Conservation (phyloP, 2,888 invertebrate genomes). For the Stomorhina lunata region DNA sequence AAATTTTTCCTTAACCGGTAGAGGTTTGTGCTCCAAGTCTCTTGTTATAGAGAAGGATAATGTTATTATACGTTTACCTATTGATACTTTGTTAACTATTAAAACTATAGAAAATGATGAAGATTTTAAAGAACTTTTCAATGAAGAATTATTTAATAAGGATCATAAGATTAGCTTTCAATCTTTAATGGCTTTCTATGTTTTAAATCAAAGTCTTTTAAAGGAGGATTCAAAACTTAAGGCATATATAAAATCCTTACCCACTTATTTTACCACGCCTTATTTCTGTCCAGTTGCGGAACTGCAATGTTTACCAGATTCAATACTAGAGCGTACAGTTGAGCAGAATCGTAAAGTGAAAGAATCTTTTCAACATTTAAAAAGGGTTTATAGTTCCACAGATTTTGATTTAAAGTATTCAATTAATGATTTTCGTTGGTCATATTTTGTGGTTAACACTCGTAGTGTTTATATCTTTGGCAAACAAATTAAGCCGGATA, state of each 20-base stretch:
- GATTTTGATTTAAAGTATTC: slow-evolving; percentile 81
- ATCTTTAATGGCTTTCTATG: slow-evolving; percentile 86
- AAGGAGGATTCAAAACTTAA: slow-evolving; percentile 81
- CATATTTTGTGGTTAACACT: slow-evolving; percentile 92
- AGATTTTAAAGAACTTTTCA: slow-evolving; percentile 81
- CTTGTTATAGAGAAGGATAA: slow-evolving; percentile 81
- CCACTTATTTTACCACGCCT: slow-evolving; percentile 84
- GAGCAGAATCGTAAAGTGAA: slow-evolving; percentile 82
- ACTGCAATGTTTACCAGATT: slow-evolving; percentile 82
- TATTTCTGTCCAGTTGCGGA: slow-evolving; percentile 84
- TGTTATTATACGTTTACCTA: slow-evolving; percentile 83
- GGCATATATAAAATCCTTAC: slow-evolving; percentile 86
- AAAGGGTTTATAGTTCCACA: slow-evolving; percentile 54
- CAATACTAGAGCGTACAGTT: slow-evolving; percentile 81
- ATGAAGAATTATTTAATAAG: slow-evolving; percentile 69
- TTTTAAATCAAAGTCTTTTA: slow-evolving; percentile 85
- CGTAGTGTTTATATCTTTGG: slow-evolving; percentile 89
- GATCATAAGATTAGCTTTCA: slow-evolving; percentile 83
- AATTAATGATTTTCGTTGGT: slow-evolving; percentile 85
- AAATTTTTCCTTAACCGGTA: slow-evolving; percentile 85
- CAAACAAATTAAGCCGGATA: slow-evolving; percentile 79
- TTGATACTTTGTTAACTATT: slow-evolving; percentile 83
- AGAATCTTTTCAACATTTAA: slow-evolving; percentile 69
- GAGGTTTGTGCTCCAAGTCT: slow-evolving; percentile 86
- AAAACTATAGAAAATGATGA: slow-evolving; percentile 82